Base-by-base conservation (phyloP, 2,888 invertebrate genomes). In the Bibio marci region DNA sequence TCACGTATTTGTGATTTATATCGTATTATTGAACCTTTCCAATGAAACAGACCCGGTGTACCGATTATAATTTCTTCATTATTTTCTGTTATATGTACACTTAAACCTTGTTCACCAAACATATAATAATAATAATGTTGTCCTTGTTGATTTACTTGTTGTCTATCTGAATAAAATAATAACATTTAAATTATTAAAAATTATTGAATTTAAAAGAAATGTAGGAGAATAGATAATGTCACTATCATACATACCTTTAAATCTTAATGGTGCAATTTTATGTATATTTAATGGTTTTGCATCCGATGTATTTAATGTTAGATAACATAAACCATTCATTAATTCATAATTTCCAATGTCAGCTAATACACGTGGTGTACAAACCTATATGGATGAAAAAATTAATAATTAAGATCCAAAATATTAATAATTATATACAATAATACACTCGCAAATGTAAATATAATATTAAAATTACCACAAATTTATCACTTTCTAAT, bases 291-390 rank as follows among this genome's bases (percentile, higher is more conserved):
- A 41, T 8, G 60, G 58, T 25, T 49, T 50, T 30, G 55, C 49
- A 5, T 46, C 43, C 4, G 53, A 30, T 0, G 64, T 62, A 40
- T 63, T 49, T 2, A 52, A 43, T 2, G 59, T 49, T 56, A 57
- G 58, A 40, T 63, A 65, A 43, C 64, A 65, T n/a, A 60, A 48
- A 3, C 64, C 64, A 44, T 65, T 58, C 47, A 61, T 47, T 8
- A 60, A 50, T 36, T 59, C 58, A 37, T 61, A 58, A 8, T 43
- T 49, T 1, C 43, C 15, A 15, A 45, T 31, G 15, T 57, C 52
- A 0, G 58, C 52, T 26, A 55, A 48, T 15, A 59, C 54, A 6
- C 59, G 47, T 0, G 63, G 62, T 1, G 63, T 62, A 43, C 63
- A 63, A 1, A 62, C 46, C 46, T 47, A 25, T 14, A 38, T 41